Conservation (phyloP, 2,888 invertebrate species). For the Heliconius aoede region DNA sequence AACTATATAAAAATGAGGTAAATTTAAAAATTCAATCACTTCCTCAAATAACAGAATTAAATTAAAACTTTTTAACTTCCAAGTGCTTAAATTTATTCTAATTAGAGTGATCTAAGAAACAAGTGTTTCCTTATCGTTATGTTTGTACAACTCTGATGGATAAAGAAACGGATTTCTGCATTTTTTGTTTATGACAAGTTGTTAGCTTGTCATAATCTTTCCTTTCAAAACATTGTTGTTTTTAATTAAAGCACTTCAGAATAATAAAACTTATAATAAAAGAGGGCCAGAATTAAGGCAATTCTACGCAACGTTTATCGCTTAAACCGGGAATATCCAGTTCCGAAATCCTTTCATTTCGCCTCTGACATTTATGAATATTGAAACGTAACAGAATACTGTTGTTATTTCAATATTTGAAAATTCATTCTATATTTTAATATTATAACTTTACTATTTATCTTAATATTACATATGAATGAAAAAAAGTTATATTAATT, state of each 20-base stretch:
- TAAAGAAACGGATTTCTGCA: slow-evolving; percentile 61
- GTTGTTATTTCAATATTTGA: slow-evolving; percentile 49
- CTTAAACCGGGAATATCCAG: slow-evolving; percentile 53
- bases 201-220: slow-evolving; percentile 69
- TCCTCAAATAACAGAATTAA: slow-evolving; percentile 50
- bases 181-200: slow-evolving; percentile 68
- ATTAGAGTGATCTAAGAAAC: slow-evolving; percentile 53
- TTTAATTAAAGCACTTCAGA: slow-evolving; percentile 72
- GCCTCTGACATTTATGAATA: slow-evolving; percentile 60
- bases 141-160: slow-evolving; percentile 57
- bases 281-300: slow-evolving; percentile 56
- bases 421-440: slow-evolving; percentile 44
- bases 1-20: slow-evolving; percentile 22
- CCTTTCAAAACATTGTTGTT: slow-evolving; percentile 67
- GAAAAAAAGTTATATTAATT: neutral
- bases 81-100: slow-evolving; percentile 56
- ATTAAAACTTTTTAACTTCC: slow-evolving; percentile 54
- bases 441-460: slow-evolving; percentile 37
- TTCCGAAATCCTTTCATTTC: slow-evolving; percentile 58
- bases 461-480: slow-evolving; percentile 30
- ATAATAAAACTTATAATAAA: slow-evolving; percentile 63
- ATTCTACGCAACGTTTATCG: slow-evolving; percentile 59
- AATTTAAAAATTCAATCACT: slow-evolving; percentile 49
- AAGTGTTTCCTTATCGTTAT: slow-evolving; percentile 34
- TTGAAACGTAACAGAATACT: slow-evolving; percentile 52